Evolutionary conservation across 2,888 invertebrate genomes (phyloP).

Genomic region (Xanthorhoe spadicearia): DNA sequence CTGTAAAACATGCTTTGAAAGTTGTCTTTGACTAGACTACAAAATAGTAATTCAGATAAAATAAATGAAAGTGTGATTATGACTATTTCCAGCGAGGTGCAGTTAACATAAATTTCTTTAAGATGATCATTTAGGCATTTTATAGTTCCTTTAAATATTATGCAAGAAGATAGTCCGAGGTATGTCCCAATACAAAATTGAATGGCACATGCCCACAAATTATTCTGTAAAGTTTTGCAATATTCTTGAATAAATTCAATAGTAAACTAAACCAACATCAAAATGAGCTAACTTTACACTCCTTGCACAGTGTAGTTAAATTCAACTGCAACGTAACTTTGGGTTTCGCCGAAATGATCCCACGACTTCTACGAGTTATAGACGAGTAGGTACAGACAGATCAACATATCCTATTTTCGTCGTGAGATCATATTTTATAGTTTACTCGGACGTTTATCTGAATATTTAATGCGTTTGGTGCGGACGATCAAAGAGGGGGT

Average conservation of each 20-base stretch:
- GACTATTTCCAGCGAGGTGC: too few relatives aligned
- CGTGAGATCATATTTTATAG: slow-evolving; percentile 39
- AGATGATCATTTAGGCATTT: too few relatives aligned
- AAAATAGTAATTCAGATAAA: not conserved
- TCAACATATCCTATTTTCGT: slow-evolving; percentile 38
- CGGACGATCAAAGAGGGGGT: slow-evolving; percentile 53
- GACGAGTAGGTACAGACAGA: slow-evolving; percentile 24
- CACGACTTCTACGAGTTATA: slow-evolving; percentile 20
- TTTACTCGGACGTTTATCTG: slow-evolving; percentile 36
- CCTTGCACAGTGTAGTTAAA: not conserved
- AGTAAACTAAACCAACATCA: not conserved
- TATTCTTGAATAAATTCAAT: not conserved
- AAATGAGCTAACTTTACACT: slow-evolving; percentile 1
- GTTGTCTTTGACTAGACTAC: slow-evolving; percentile 2
- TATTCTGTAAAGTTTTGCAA: not conserved
- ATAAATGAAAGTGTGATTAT: too few relatives aligned
- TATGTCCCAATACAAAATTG: too few relatives aligned
- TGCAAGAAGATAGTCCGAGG: too few relatives aligned
- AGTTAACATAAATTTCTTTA: too few relatives aligned
- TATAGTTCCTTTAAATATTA: too few relatives aligned
- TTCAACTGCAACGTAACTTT: slow-evolving; percentile 18
- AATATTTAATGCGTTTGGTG: slow-evolving; percentile 46
- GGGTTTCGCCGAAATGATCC: slow-evolving; percentile 23
- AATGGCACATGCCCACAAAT: not conserved
- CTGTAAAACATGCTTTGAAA: slow-evolving; percentile 2